Base-by-base conservation (phyloP, 2,888 invertebrate genomes). In the Xanthorhoe spadicearia region DNA sequence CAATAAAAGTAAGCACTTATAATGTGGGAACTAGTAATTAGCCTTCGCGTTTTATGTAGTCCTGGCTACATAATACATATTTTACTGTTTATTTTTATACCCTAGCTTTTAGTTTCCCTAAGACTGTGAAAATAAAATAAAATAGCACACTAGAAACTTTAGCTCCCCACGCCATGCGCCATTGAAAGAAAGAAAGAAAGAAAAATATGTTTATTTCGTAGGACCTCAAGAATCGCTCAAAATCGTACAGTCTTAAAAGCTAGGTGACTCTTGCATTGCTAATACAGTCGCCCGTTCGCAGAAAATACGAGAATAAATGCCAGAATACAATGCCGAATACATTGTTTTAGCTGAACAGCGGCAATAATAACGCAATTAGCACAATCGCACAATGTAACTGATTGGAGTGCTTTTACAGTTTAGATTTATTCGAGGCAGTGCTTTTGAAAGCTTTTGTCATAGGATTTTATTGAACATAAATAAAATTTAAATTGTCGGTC, bases 331-430 rank as follows among this genome's bases (percentile, higher is more conserved):
- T 69, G 50, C 35, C 49, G 18, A 62, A 66, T 69, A 72, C 73
- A 72, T 70, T 72, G 72, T 69, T 67, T 69, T 64, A 69, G 72
- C 17, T 17, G 58, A 68, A 57, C 59, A 61, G 61, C 38, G 59
- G 68, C 63, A 73, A 72, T 74, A 75, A 74, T 73, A 76, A 74
- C 68, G 70, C 71, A 72, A 74, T 76, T 75, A 75, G 68, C 66
- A 64, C 67, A 69, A 68, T 69, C 69, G 49, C 66, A 68, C 67
- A 69, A 62, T 66, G 66, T 72, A 65, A 61, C 68, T 68, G 58
- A 72, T 72, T 67, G 72, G 59, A 61, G 69, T 65, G 72, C 68
- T 56, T 59, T 60, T 60, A 64, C 15, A 15, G 49, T 23, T 48
- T 13, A 63, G 53, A 63, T 63, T 62, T 62, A 62, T 62, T 43